These are phyloP conservation scores for Parascotia fuliginaria DNA, from an alignment of 2,888 invertebrate genomes.

Conservation along the genomic window DNA sequence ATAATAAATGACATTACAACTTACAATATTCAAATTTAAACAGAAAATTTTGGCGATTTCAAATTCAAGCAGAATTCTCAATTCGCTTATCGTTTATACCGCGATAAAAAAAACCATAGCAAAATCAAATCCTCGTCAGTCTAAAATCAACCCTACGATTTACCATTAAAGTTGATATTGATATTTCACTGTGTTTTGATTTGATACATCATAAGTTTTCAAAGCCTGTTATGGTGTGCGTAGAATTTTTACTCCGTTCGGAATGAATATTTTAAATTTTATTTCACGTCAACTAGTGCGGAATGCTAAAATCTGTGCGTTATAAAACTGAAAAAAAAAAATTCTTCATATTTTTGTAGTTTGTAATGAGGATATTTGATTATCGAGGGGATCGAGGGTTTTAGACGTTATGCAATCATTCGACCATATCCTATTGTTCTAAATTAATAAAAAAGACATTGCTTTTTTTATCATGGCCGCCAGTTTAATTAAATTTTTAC, in stretches of 20 bases:
- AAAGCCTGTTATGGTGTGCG: slow-evolving; percentile 50
- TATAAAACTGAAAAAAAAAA: slow-evolving; percentile 17
- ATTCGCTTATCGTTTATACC: slow-evolving; percentile 51
- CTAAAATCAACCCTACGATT: slow-evolving; percentile 53
- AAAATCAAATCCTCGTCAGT: slow-evolving; percentile 50
- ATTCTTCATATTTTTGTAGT: too few relatives aligned
- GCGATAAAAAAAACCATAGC: slow-evolving; percentile 49
- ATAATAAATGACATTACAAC: slow-evolving; percentile 13
- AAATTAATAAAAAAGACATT: too few relatives aligned
- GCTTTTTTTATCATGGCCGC: too few relatives aligned
- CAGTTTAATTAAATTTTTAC: too few relatives aligned
- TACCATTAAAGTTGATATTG: slow-evolving; percentile 42
- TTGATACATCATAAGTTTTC: slow-evolving; percentile 50
- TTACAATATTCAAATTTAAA: slow-evolving; percentile 36
- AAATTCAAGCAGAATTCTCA: slow-evolving; percentile 27
- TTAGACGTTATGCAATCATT: too few relatives aligned
- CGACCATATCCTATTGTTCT: neutral
- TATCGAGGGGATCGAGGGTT: too few relatives aligned
- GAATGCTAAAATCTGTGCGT: slow-evolving; percentile 24
- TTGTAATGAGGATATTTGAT: too few relatives aligned
- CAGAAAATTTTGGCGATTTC: slow-evolving; percentile 16
- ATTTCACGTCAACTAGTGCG: slow-evolving; percentile 44
- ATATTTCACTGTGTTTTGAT: slow-evolving; percentile 37
- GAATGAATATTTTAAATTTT: slow-evolving; percentile 61
- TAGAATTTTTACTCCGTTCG: slow-evolving; percentile 44